phyloP scores from a whole-genome alignment of 2,797 vertebrate species.

The Gambusia yucatana region DNA sequence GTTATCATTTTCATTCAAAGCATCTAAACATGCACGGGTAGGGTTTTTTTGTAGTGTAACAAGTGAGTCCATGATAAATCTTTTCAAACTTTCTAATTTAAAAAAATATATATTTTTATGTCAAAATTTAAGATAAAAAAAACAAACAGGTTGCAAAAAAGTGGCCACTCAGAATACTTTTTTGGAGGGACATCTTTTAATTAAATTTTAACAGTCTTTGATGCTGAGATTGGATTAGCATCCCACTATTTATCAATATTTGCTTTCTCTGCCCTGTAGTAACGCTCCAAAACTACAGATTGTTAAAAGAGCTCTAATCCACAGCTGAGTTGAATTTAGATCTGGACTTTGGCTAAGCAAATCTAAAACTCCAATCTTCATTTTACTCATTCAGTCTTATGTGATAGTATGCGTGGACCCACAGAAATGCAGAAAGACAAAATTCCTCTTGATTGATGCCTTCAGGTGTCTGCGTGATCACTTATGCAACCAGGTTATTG shows the following conservation, averaged over 20 bases:
- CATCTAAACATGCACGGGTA: neutral
- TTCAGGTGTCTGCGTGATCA: neutral
- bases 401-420: neutral
- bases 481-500: neutral
- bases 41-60: neutral
- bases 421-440: neutral
- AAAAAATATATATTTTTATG: too few relatives aligned
- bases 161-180: neutral
- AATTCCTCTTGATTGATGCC: neutral
- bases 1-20: conserved; percentile 58
- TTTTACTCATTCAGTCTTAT: neutral
- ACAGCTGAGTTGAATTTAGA: neutral
- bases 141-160: neutral
- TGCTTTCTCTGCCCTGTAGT: neutral
- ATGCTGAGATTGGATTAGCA: neutral
- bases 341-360: neutral
- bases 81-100: neutral
- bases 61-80: neutral
- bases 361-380: neutral
- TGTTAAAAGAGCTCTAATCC: neutral
- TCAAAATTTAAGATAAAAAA: neutral
- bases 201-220: neutral
- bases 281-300: neutral
- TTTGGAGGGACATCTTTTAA: neutral
- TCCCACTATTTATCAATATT: neutral